These are phyloP conservation scores for Cercopithecus petaurista DNA, from an alignment of 2,797 vertebrate species.

Conservation along the genomic window DNA sequence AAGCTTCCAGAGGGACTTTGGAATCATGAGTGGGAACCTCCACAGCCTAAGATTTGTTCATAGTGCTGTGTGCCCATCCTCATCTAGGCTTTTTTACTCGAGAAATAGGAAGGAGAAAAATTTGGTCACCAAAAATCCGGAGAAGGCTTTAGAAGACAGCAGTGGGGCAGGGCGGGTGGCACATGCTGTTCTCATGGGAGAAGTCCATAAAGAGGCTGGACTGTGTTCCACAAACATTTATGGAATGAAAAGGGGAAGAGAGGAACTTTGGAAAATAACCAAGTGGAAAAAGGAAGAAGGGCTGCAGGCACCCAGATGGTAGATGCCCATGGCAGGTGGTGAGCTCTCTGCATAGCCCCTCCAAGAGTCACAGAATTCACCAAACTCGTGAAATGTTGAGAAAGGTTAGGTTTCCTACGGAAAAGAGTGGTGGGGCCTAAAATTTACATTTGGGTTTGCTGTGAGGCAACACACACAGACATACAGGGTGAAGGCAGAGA, in stretches of 20 bases:
- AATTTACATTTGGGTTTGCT: background rate
- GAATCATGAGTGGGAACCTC: background rate
- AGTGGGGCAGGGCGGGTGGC: fast-evolving
- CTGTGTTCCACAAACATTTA: background rate
- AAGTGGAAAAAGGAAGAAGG: background rate
- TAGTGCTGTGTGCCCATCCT: background rate
- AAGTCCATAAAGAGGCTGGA: background rate
- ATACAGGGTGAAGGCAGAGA: background rate
- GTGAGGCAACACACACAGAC: background rate
- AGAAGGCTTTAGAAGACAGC: background rate
- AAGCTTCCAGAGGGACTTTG: background rate
- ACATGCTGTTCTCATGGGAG: background rate
- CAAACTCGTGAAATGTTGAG: background rate
- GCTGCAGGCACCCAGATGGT: background rate
- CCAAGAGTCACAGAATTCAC: background rate
- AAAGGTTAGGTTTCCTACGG: background rate
- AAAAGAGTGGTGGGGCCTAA: background rate
- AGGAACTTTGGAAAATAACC: background rate
- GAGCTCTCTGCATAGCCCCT: background rate
- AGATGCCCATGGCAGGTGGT: background rate
- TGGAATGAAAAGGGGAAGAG: background rate
- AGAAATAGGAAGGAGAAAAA: background rate
- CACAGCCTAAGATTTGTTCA: background rate
- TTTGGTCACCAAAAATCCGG: background rate
- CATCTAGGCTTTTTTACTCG: background rate